Base-by-base conservation (phyloP, 2,888 invertebrate genomes). In the Chrysolina americana region DNA sequence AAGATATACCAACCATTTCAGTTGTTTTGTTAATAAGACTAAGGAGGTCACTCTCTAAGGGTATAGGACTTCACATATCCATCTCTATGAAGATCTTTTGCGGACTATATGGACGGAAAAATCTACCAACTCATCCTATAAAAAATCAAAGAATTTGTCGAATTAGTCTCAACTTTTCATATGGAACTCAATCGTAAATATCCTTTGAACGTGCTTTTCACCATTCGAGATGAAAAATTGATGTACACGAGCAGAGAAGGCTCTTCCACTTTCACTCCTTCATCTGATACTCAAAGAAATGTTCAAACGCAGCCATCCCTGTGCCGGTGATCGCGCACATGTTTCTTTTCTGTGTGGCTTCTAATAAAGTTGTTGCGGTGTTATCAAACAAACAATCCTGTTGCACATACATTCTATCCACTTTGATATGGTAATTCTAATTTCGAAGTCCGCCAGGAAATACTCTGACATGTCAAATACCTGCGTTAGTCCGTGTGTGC, bases 401-500 rank as follows among this genome's bases (percentile, higher is more conserved):
- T 69, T 65, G 65, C 65, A 69, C 28, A 68, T 48, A 69, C 69
- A 47, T 64, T 36, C 59, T 47, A 50, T 65, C 23, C 56, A 47
- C 73, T 73, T 73, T 73, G 73, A 69, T 65, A 69, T 73, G 73
- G 56, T 69, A 73, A 73, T 73, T 28, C 65, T 59, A 65, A 69
- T 73, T 73, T 69, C 65, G 59, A 65, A 69, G 68, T 73, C 69
- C 69, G 65, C 63, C 69, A 63, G 73, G 65, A 73, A 64, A 68
- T 63, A 73, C 62, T 53, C 44, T 23, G 64, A 68, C 65, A 62
- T 70, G 69, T 70, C 73, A 50, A 50, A 48, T 48, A 47, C 69
- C 28, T 68, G 68, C 28, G 28, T 59, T n/a, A n/a, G 36, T 59
- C 8, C n/a, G 28, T 36, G n/a, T 59, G n/a, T 59, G 15, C 59